Evolutionary conservation across 2,113 vertebrate species (phyloP).

Genomic region (Zosterops hypoxanthus): DNA sequence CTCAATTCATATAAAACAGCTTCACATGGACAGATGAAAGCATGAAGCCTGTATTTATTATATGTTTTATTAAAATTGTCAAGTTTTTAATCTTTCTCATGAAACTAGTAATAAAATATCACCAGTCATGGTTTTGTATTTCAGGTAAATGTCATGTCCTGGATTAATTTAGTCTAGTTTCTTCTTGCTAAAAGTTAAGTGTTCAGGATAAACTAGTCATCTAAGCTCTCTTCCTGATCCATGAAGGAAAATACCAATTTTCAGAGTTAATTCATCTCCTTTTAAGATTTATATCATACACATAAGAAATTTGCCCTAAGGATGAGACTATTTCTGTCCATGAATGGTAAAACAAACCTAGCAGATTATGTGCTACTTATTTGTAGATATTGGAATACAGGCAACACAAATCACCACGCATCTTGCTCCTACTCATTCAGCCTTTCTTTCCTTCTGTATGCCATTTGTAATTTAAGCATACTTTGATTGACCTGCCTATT

Average conservation of each 20-base stretch:
- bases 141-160: not conserved
- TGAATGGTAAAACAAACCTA: not conserved
- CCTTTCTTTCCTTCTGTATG: not conserved
- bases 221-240: not conserved
- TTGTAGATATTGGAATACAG: not conserved
- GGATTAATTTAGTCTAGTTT: not conserved
- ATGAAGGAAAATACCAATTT: not conserved
- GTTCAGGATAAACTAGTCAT: not conserved
- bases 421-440: not conserved
- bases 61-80: not conserved
- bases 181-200: not conserved
- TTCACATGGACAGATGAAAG: not conserved
- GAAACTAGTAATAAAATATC: not conserved
- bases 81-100: not conserved
- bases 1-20: not conserved
- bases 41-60: not conserved
- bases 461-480: not conserved
- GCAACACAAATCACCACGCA: not conserved
- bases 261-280: not conserved
- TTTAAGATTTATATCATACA: not conserved
- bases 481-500: not conserved
- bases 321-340: not conserved
- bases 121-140: not conserved
- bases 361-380: not conserved
- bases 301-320: not conserved